These are phyloP conservation scores for Lycia hirtaria DNA, from an alignment of 2,888 invertebrate genomes.

Conservation along the genomic window DNA sequence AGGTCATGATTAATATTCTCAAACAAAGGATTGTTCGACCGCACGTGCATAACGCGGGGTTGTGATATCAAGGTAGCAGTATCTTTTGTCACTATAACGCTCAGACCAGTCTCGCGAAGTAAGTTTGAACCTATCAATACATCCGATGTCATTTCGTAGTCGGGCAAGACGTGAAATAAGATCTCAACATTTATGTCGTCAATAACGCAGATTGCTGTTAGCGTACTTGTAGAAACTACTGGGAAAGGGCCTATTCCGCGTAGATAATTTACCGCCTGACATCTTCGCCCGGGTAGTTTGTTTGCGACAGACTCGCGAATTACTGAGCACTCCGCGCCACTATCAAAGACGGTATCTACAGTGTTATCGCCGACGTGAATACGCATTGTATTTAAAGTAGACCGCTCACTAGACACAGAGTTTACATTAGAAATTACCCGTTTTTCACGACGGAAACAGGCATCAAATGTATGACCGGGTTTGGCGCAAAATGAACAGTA, in stretches of 20 bases:
- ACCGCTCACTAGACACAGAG: constrained; percentile 22
- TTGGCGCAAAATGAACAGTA: background rate
- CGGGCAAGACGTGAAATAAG: constrained; percentile 39
- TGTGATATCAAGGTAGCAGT: constrained; percentile 34
- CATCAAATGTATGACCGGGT: constrained; percentile 43
- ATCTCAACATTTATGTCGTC: constrained; percentile 38
- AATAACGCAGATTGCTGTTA: constrained; percentile 31
- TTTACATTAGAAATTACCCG: constrained; percentile 42
- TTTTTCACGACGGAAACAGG: constrained; percentile 38
- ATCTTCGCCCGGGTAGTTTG: constrained; percentile 40
- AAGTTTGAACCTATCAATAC: constrained; percentile 40
- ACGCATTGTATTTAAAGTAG: constrained; percentile 28
- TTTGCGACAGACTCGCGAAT: constrained; percentile 43
- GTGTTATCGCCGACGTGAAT: constrained; percentile 22
- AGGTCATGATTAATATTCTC: constrained; percentile 41
- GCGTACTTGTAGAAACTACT: constrained; percentile 27
- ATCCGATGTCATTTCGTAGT: constrained; percentile 32
- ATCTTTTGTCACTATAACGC: constrained; percentile 27
- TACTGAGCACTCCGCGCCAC: no score
- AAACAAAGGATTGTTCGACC: constrained; percentile 25
- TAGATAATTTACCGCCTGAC: constrained; percentile 30
- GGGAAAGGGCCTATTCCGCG: constrained; percentile 41
- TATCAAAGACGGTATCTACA: constrained; percentile 39
- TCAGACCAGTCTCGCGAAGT: constrained; percentile 30
- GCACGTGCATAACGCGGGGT: constrained; percentile 29